Conservation (phyloP, 2,797 vertebrate species). For the Acanthiza pusilla region DNA sequence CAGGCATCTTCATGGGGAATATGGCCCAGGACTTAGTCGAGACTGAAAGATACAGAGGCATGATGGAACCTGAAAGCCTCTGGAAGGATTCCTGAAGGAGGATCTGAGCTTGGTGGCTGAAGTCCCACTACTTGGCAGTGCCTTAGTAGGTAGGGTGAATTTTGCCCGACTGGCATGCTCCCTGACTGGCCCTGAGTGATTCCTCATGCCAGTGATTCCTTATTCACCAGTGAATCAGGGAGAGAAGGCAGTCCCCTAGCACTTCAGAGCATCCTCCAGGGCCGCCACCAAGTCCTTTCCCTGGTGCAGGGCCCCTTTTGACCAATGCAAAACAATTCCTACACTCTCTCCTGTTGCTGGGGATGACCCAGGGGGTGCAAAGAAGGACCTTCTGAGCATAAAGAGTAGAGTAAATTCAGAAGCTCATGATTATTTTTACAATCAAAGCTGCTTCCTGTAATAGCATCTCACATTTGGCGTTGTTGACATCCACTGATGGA, state of each 20-base stretch:
- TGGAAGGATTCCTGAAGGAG: neutral
- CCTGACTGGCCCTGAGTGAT: neutral
- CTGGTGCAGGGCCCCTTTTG: neutral
- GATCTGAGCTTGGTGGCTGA: neutral
- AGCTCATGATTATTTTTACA: neutral
- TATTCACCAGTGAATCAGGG: neutral
- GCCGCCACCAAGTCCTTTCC: neutral
- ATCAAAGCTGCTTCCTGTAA: neutral
- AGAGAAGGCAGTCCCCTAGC: neutral
- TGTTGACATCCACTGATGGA: neutral
- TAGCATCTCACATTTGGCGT: neutral
- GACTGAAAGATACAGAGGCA: neutral
- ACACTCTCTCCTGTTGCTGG: neutral
- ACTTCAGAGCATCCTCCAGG: neutral
- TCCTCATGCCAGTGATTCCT: neutral
- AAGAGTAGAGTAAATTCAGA: neutral
- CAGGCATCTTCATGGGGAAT: neutral
- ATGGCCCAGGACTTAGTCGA: neutral
- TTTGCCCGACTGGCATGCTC: neutral
- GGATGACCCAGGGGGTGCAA: neutral
- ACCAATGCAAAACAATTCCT: neutral
- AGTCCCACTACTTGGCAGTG: neutral
- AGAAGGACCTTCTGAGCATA: neutral
- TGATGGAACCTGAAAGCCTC: neutral
- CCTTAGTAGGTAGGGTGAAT: neutral